Evolutionary conservation across 2,888 invertebrate genomes (phyloP).

Genomic region (Monopis laevigella): DNA sequence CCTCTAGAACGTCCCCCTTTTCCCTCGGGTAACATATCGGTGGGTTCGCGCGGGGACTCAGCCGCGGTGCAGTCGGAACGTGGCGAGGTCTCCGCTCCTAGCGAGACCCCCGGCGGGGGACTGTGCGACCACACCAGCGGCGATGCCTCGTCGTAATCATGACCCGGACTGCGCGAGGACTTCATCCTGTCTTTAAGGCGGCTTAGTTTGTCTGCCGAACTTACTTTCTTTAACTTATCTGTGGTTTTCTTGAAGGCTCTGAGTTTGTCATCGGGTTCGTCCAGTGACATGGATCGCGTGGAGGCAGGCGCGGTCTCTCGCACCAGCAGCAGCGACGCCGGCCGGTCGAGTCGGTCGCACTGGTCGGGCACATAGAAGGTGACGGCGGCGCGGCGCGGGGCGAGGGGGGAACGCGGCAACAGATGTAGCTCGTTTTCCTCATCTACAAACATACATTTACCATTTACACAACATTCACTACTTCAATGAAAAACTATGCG

Average conservation of each 20-base stretch:
- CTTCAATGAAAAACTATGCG: no score
- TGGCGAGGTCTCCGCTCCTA: slow-evolving; percentile 43
- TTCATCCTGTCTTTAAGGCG: slow-evolving; percentile 48
- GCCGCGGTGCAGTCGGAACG: slow-evolving; percentile 50
- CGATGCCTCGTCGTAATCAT: slow-evolving; percentile 73
- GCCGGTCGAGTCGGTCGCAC: slow-evolving; percentile 29
- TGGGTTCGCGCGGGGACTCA: slow-evolving; percentile 40
- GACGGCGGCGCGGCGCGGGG: slow-evolving; percentile 42
- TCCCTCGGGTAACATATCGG: slow-evolving; percentile 37
- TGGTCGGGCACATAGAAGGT: slow-evolving; percentile 59
- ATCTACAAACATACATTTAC: slow-evolving; percentile 34
- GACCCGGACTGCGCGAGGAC: slow-evolving; percentile 43
- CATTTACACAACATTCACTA: no score
- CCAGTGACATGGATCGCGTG: slow-evolving; percentile 42
- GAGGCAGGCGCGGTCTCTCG: slow-evolving; percentile 26
- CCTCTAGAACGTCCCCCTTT: slow-evolving; percentile 23
- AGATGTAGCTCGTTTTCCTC: slow-evolving; percentile 44
- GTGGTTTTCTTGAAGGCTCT: slow-evolving; percentile 42
- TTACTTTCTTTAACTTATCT: slow-evolving; percentile 43
- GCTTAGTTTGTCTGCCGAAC: slow-evolving; percentile 48
- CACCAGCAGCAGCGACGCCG: slow-evolving; percentile 38
- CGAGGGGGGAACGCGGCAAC: slow-evolving; percentile 33
- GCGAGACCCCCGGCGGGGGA: slow-evolving; percentile 24
- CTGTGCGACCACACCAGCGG: slow-evolving; percentile 68
- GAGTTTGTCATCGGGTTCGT: slow-evolving; percentile 39